These are phyloP conservation scores for Torymus tubicola DNA, from an alignment of 2,888 invertebrate species.

Conservation along the genomic window DNA sequence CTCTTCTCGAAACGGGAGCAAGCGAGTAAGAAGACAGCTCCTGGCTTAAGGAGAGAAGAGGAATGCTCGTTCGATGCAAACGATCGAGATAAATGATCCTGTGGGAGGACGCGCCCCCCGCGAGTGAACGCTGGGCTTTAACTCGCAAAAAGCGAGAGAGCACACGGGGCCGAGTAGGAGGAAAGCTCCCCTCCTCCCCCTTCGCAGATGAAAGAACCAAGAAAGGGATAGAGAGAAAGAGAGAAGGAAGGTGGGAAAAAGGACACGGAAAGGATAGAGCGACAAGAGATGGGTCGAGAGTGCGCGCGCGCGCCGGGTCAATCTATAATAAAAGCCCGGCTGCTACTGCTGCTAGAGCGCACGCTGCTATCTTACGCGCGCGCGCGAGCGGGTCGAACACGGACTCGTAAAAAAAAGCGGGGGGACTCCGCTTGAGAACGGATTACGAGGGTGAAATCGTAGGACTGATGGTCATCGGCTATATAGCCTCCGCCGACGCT, in stretches of 20 bases:
- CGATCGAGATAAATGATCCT: constrained; percentile 73
- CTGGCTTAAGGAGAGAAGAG: constrained; percentile 17
- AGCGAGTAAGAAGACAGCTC: background rate
- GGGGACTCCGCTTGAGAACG: constrained; percentile 70
- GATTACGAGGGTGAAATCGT: constrained; percentile 75
- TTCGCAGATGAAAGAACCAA: constrained; percentile 28
- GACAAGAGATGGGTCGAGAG: constrained; percentile 8
- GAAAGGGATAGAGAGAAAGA: constrained; percentile 33
- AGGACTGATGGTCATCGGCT: constrained; percentile 62
- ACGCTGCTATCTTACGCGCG: constrained; percentile 68
- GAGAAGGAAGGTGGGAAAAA: constrained; percentile 32
- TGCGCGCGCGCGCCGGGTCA: constrained; percentile 67
- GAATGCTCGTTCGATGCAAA: constrained; percentile 68
- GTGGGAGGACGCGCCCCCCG: constrained; percentile 56
- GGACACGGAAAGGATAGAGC: constrained; percentile 1
- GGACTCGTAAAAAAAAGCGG: constrained; percentile 70
- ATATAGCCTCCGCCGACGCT: constrained; percentile 44
- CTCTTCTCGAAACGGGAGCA: background rate
- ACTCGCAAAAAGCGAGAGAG: constrained; percentile 11
- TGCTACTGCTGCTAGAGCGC: background rate
- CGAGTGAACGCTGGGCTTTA: background rate
- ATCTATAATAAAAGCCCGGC: constrained; percentile 74
- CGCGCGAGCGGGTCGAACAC: constrained; percentile 64
- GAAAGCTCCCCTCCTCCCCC: no score
- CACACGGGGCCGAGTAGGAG: background rate